A percentile compares a stretch with the other conserved stretches of the same genome.
Evolutionary conservation across 2,113 vertebrate species (phyloP).

Genomic region (Chloroceryle aenea): DNA sequence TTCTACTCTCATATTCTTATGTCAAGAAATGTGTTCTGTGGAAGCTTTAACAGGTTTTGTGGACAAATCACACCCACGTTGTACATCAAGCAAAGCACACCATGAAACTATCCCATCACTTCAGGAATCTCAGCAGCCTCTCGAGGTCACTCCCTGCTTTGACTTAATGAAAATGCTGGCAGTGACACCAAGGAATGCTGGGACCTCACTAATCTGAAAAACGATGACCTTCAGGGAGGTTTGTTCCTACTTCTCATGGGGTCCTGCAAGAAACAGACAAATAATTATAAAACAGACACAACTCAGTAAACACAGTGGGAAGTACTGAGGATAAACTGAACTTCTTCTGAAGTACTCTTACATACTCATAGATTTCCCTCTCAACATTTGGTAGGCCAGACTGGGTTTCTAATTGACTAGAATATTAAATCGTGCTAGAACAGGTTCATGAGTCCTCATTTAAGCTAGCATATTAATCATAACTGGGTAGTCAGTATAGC

Average conservation of each 20-base stretch:
- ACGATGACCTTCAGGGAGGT: slow-evolving; percentile 9
- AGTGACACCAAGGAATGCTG: slow-evolving; percentile 19
- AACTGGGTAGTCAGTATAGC: background rate
- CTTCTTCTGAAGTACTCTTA: background rate
- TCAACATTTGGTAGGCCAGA: background rate
- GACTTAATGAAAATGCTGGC: slow-evolving; percentile 15
- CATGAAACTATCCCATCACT: background rate
- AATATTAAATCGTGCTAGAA: background rate
- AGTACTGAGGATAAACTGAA: background rate
- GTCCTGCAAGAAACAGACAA: slow-evolving; percentile 9
- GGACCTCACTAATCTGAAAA: slow-evolving; percentile 26
- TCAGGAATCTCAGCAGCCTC: background rate
- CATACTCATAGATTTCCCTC: background rate
- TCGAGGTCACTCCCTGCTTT: background rate
- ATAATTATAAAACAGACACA: slow-evolving; percentile 16
- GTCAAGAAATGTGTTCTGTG: background rate
- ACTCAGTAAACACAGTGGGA: background rate
- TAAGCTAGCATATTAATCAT: background rate
- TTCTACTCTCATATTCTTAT: background rate
- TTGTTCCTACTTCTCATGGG: slow-evolving; percentile 20
- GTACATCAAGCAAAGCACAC: background rate
- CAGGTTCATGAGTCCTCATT: background rate
- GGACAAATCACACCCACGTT: background rate
- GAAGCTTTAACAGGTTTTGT: background rate
- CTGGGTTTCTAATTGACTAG: background rate